Evolutionary conservation across 2,888 invertebrate genomes (phyloP).

Genomic region (Omphaloscelis lunosa): DNA sequence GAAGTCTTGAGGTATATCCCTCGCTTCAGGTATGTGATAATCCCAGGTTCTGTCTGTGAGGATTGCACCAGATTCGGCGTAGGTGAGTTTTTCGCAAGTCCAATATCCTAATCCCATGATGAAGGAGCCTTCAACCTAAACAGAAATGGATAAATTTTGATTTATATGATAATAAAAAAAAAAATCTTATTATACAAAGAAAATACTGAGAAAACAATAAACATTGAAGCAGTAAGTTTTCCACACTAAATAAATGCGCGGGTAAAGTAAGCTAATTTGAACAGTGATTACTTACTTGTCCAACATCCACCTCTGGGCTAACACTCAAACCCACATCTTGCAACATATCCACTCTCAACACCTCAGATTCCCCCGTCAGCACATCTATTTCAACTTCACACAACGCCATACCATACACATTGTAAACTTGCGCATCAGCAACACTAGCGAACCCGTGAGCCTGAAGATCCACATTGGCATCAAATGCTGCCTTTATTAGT

Average conservation of each 20-base stretch:
- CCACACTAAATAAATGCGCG: not conserved
- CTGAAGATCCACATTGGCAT: slow-evolving; percentile 69
- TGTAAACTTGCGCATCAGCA: slow-evolving; percentile 65
- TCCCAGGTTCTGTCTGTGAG: slow-evolving; percentile 94
- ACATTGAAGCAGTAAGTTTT: not conserved
- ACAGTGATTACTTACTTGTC: slow-evolving; percentile 85
- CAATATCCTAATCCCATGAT: slow-evolving; percentile 94
- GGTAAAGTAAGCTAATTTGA: not conserved
- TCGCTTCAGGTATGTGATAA: slow-evolving; percentile 93
- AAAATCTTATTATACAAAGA: not conserved
- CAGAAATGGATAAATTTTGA: not conserved
- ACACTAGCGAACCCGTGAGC: slow-evolving; percentile 67
- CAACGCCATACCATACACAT: slow-evolving; percentile 89
- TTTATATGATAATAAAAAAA: not conserved
- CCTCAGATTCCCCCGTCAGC: slow-evolving; percentile 92
- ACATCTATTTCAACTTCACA: slow-evolving; percentile 93
- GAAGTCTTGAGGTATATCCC: slow-evolving; percentile 94
- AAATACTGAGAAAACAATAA: not conserved
- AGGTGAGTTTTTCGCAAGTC: slow-evolving; percentile 92
- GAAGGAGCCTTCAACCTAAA: slow-evolving; percentile 92
- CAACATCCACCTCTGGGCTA: slow-evolving; percentile 92
- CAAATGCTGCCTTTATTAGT: slow-evolving; percentile 84
- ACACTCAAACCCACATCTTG: slow-evolving; percentile 92
- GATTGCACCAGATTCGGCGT: slow-evolving; percentile 92
- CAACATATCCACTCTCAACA: slow-evolving; percentile 91